Base-by-base conservation (phyloP, 2,113 vertebrate genomes). In the Manacus vitellinus region DNA sequence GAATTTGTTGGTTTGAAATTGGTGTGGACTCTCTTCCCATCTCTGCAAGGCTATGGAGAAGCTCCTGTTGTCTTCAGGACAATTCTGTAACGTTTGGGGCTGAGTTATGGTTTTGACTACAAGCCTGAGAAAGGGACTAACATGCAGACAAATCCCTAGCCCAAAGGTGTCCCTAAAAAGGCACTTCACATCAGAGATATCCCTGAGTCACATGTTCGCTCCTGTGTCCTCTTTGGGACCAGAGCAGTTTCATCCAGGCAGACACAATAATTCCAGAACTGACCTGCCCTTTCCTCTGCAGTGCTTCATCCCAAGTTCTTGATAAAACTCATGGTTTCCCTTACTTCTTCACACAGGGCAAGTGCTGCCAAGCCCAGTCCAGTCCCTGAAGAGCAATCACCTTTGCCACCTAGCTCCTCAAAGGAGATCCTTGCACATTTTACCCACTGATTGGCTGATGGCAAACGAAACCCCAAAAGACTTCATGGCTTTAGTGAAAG, bases 401-500 rank as follows among this genome's bases (percentile, higher is more conserved):
- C 97, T 97, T 98, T 96, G 97, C 97, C 95, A 97, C 80, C 96
- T 88, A 94, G 96, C 63, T 62, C 19, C 95, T 94, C 86, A 97
- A 96, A 97, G 80, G 18, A 89, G 56, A 79, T 85, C n/a, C 73
- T 65, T 49, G 80, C 72, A 82, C 85, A 92, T 92, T 83, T 93
- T 85, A 83, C 56, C 68, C 91, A 77, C 22, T 10, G 88, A 96
- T 96, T 93, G 61, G 94, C 88, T 95, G 52, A 91, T 41, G 41
- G 91, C 93, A 94, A 97, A 97, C 43, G 31, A 95, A 95, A 82
- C 56, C 56, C 79, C 10, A 47, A 6, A 49, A 75, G 76, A 65
- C 8, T 61, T 73, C 88, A 39, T 15, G 49, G 93, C 84, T 93
- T 97, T 91, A 97, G 92, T 85, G 87, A 97, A 97, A 97, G 96